Base-by-base conservation (phyloP, 2,113 vertebrate genomes). In the Pycnonotus jocosus region DNA sequence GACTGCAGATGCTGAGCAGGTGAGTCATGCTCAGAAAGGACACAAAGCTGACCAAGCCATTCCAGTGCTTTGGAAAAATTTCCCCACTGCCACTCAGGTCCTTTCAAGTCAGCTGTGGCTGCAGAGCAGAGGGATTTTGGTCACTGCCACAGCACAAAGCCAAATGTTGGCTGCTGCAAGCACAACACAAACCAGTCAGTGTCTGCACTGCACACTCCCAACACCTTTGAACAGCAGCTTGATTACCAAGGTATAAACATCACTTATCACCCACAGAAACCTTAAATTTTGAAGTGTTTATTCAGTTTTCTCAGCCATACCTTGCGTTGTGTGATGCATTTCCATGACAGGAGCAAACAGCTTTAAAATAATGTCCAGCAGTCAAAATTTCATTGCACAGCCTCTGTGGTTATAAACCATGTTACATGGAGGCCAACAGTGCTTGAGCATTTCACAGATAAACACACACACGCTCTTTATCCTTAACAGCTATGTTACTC, bases 351-450 rank as follows among this genome's bases (percentile, higher is more conserved):
- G 83, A 86, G 70, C 74, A 94, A 97, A 86, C 94, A 93, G 56
- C 96, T 95, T 97, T 84, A 94, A 96, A 97, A 94, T 94, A 96
- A 97, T 20, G 45, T 95, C 96, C 90, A 69, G 95, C 95, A 83
- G 65, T 90, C 93, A 94, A 95, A 90, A 87, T 94, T 96, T 95
- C 80, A 93, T 68, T 88, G 84, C 93, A n/a, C 51, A 95, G 69
- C 42, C 62, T 76, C 88, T 40, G 10, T 27, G 50, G 93, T 90
- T 96, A 96, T 95, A 92, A 97, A 96, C 70, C 71, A 92, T 11
- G 27, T 28, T 60, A 53, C 61, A 86, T 65, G 91, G 82, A 85
- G 91, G 95, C 92, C 94, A 97, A 27, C 64, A 95, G 93, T 44
- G 48, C 48, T 76, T 73, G 66, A 80, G 95, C 88, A 85, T 88